Percentiles rank a stretch among this genome's conserved stretches.
Evolutionary conservation across 2,888 invertebrate genomes (phyloP).

Genomic region (Chaitophorus viminalis): DNA sequence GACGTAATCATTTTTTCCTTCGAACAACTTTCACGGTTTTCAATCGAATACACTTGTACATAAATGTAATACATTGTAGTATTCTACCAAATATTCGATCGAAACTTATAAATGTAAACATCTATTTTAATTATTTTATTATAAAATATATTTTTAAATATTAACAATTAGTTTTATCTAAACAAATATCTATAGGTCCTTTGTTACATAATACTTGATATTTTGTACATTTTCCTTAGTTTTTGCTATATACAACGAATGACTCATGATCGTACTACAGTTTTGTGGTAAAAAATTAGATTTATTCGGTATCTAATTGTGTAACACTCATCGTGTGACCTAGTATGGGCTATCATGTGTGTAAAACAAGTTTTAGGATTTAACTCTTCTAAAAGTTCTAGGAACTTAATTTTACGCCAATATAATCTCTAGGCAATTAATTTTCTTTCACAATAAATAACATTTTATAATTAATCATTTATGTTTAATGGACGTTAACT

Average conservation of each 20-base stretch:
- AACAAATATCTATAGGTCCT: not conserved
- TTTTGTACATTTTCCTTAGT: not conserved
- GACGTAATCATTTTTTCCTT: no score
- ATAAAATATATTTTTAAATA: not conserved
- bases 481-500: not conserved
- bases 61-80: no score
- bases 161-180: not conserved
- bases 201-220: not conserved
- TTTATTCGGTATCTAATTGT: constrained; percentile 39
- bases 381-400: constrained; percentile 50
- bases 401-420: constrained; percentile 49
- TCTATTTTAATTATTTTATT: not conserved
- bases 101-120: not conserved
- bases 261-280: not conserved
- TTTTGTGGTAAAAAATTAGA: constrained; percentile 32
- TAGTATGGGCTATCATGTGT: constrained; percentile 33
- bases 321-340: constrained; percentile 41
- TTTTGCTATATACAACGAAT: not conserved
- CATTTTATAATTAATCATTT: not conserved
- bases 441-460: constrained; percentile 37
- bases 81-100: no score
- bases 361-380: constrained; percentile 45
- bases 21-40: no score
- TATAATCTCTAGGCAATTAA: constrained; percentile 42
- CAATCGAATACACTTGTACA: no score